Evolutionary conservation across 2,888 invertebrate genomes (phyloP), one percentile per base, ranked within the genome.

Genomic region (Leistus spinibarbis): DNA sequence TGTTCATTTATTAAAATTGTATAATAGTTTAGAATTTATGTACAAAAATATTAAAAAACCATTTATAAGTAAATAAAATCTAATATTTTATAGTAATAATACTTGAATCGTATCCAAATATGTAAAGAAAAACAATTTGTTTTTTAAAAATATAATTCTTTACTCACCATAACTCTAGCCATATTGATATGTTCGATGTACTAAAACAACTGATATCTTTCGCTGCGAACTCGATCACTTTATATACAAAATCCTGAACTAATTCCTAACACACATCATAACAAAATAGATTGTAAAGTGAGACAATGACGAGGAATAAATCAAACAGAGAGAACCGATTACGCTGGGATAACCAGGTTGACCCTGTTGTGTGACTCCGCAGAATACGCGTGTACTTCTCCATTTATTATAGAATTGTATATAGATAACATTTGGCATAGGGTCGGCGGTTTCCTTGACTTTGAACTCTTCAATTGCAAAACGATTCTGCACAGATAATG

Each of bases 371-470:
- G 40, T 40, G 40, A 24, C n/a, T n/a, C n/a, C n/a, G n/a, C n/a
- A n/a, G n/a, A n/a, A n/a, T n/a, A n/a, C n/a, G n/a, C n/a, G n/a
- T n/a, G n/a, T n/a, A n/a, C n/a, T n/a, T n/a, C n/a, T n/a, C n/a
- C n/a, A n/a, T n/a, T n/a, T n/a, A n/a, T n/a, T n/a, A n/a, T 24
- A 24, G 24, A 4, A 7, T 10, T 40, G 40, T 2, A 19, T 57
- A 57, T 5, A 5, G 65, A 65, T 65, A 65, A 65, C 24, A 53
- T 20, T 40, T 13, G 40, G 16, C 66, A 66, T n/a, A 54, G 66
- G 66, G 68, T 54, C 56, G 68, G 54, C 5, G 3, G 16, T 54
- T n/a, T 40, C 68, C 68, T 68, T 68, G 68, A 68, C 68, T 68
- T 68, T 68, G 68, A 56, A 10, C 40, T 23, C 7, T 3, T 40